Conservation (phyloP, 2,888 invertebrate genomes). For the Psococerastis gibbosa region DNA sequence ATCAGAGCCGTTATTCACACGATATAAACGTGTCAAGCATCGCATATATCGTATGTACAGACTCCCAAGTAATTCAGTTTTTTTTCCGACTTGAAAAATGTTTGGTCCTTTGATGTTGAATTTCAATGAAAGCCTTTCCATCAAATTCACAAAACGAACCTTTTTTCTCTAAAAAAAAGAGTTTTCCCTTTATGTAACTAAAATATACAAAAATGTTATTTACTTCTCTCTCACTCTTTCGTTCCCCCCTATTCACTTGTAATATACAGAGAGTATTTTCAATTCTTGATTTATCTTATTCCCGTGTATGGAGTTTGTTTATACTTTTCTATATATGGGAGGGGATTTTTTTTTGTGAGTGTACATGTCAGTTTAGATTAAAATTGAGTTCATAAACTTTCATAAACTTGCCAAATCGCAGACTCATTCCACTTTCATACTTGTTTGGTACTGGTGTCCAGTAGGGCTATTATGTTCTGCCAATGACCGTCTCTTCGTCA, state of each 20-base stretch:
- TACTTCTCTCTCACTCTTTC: conserved; percentile 4
- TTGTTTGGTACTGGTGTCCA: too few species aligned
- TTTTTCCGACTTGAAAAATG: conserved; percentile 8
- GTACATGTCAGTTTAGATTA: too few species aligned
- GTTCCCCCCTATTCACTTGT: background rate
- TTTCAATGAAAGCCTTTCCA: conserved; percentile 11
- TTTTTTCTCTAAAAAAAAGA: conserved; percentile 2
- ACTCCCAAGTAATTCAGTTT: conserved; percentile 3
- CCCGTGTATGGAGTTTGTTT: background rate
- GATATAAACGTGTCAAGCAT: background rate
- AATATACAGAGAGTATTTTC: conserved; percentile 2
- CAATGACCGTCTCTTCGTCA: too few species aligned
- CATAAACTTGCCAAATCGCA: too few species aligned
- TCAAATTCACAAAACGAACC: conserved; percentile 10
- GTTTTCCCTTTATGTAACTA: conserved; percentile 10
- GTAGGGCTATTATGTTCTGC: too few species aligned
- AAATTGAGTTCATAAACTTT: too few species aligned
- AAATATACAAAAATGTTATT: conserved; percentile 8
- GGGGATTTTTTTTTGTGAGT: background rate
- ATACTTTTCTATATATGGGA: background rate
- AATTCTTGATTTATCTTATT: conserved; percentile 10
- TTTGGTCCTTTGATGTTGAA: conserved; percentile 11
- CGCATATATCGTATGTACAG: background rate
- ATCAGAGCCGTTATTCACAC: background rate
- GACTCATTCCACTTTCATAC: too few species aligned